phyloP scores from a whole-genome alignment of 2,113 vertebrate genomes.

The Speoplatyrhinus poulsoni region DNA sequence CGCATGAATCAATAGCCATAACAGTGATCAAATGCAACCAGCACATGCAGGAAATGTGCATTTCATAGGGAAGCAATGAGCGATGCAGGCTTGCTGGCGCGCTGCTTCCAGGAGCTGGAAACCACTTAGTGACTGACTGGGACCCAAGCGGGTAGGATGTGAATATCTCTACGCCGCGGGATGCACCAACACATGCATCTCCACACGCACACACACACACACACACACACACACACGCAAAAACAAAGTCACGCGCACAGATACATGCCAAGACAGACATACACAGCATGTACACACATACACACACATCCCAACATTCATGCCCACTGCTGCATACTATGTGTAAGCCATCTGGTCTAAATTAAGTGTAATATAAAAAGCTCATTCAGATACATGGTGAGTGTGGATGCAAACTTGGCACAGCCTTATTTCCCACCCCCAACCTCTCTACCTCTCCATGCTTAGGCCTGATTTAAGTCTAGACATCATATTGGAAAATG shows the following conservation, averaged over 20 bases:
- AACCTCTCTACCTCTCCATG: constrained; percentile 46
- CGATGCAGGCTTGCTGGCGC: constrained; percentile 48
- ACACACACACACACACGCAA: neutral
- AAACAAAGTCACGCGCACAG: constrained; percentile 20
- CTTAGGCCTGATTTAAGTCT: constrained; percentile 82
- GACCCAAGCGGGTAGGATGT: constrained; percentile 58
- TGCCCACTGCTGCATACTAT: constrained; percentile 56
- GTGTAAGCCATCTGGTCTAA: constrained; percentile 81
- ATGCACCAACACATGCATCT: constrained; percentile 27
- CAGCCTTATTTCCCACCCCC: constrained; percentile 49
- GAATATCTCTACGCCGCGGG: constrained; percentile 47
- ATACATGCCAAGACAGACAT: constrained; percentile 1
- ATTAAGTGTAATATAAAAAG: constrained; percentile 85
- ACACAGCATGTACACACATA: constrained; percentile 19
- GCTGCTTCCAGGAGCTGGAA: constrained; percentile 63
- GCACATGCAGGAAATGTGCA: constrained; percentile 56
- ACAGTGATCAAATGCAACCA: constrained; percentile 47
- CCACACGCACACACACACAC: constrained; percentile 40
- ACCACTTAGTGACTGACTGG: constrained; percentile 62
- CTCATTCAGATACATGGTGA: constrained; percentile 80
- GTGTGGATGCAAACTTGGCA: constrained; percentile 82
- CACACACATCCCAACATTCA: constrained; percentile 25
- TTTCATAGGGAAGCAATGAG: constrained; percentile 52
- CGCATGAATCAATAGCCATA: constrained; percentile 39
- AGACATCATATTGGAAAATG: constrained; percentile 84